These are phyloP conservation scores for Acheta domesticus DNA, from an alignment of 2,888 invertebrate genomes.

Conservation along the genomic window DNA sequence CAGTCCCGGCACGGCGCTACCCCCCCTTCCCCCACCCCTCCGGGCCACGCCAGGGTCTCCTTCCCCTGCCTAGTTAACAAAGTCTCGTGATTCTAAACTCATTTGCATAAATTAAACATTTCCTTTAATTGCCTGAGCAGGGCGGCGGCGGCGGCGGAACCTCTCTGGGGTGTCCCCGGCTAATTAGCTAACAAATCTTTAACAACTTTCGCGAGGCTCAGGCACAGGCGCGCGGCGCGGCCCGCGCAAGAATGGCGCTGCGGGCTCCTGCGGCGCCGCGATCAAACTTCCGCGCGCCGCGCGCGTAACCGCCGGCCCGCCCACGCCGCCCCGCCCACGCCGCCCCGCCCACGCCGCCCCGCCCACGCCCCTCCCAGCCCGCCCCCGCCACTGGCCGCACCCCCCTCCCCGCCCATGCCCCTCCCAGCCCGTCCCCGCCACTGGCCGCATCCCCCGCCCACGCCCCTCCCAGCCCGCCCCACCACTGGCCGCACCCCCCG, in stretches of 20 bases:
- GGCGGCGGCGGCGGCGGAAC: conserved; percentile 26
- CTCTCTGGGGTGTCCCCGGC: conserved; percentile 37
- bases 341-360: too few relatives aligned
- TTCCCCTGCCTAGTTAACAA: conserved; percentile 33
- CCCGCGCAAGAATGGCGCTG: background rate
- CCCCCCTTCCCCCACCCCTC: background rate
- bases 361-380: background rate
- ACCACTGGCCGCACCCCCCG: too few relatives aligned
- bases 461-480: too few relatives aligned
- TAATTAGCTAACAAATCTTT: conserved; percentile 39
- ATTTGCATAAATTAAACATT: conserved; percentile 39
- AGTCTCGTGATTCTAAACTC: conserved; percentile 36
- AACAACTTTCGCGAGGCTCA: conserved; percentile 33
- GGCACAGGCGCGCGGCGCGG: conserved; percentile 2
- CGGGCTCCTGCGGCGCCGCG: background rate
- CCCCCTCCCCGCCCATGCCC: too few relatives aligned
- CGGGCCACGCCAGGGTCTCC: conserved; percentile 2
- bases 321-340: too few relatives aligned
- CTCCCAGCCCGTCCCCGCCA: too few relatives aligned
- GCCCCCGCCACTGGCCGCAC: too few relatives aligned
- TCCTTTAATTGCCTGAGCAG: conserved; percentile 38
- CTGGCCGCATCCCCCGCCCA: too few relatives aligned
- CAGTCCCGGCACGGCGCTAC: background rate
- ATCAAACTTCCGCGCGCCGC: background rate
- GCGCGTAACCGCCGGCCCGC: too few relatives aligned